These are phyloP conservation scores for Digitonthophagus gazella DNA, from an alignment of 2,888 invertebrate species.

Conservation along the genomic window DNA sequence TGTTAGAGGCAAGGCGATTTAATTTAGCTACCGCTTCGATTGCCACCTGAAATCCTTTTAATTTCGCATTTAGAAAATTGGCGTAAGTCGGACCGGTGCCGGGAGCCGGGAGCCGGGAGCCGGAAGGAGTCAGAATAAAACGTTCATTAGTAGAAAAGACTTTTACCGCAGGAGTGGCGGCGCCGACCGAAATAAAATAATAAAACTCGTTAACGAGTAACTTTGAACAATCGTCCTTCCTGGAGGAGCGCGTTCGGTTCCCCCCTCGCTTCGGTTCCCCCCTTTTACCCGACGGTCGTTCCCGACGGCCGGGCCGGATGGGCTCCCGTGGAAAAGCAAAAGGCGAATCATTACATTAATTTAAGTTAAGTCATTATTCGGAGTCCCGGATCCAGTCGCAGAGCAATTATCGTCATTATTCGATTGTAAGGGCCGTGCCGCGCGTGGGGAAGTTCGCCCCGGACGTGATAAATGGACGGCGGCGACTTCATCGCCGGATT, in stretches of 20 bases:
- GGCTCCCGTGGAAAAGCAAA: slow-evolving; percentile 34
- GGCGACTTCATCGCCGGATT: slow-evolving; percentile 45
- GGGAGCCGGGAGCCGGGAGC: slow-evolving; percentile 17
- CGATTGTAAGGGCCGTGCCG: slow-evolving; percentile 37
- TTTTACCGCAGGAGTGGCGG: slow-evolving; percentile 30
- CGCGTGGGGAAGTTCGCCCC: slow-evolving; percentile 34
- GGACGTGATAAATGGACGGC: slow-evolving; percentile 45
- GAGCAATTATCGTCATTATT: slow-evolving; percentile 47
- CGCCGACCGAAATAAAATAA: slow-evolving; percentile 35
- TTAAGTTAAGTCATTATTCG: slow-evolving; percentile 46
- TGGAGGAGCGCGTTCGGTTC: slow-evolving; percentile 32
- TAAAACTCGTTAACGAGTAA: slow-evolving; percentile 42
- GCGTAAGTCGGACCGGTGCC: slow-evolving; percentile 22
- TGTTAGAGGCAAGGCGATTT: neutral
- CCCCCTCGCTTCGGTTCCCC: slow-evolving; percentile 30
- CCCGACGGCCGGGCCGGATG: slow-evolving; percentile 19
- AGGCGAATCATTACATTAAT: slow-evolving; percentile 47
- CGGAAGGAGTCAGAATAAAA: slow-evolving; percentile 30
- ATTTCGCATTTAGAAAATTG: slow-evolving; percentile 30
- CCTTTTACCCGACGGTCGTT: slow-evolving; percentile 24
- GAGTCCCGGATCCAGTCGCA: slow-evolving; percentile 39
- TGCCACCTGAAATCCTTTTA: slow-evolving; percentile 24
- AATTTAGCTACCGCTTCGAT: neutral
- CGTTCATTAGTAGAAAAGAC: slow-evolving; percentile 33
- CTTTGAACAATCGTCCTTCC: slow-evolving; percentile 41